Conservation (phyloP, 1,140 invertebrate genomes). For the Meloidogyne hapla region DNA sequence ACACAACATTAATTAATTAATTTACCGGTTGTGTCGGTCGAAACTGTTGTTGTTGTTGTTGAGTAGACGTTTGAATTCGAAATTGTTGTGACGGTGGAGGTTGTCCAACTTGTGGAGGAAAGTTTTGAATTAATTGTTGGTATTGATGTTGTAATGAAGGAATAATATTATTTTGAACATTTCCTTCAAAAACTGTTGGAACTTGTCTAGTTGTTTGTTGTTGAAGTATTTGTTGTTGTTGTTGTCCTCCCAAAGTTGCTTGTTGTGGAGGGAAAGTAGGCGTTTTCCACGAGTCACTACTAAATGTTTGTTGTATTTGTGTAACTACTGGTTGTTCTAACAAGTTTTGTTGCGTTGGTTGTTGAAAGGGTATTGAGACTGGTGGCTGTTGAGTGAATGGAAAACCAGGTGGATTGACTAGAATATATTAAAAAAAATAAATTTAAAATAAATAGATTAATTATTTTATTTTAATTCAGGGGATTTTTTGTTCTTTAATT, state of each 20-base stretch:
- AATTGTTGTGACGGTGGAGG: constrained; percentile 1
- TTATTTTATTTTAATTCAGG: neutral
- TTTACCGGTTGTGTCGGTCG: neutral
- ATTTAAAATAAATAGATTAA: neutral
- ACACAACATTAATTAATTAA: neutral
- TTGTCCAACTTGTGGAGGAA: neutral
- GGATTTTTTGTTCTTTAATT: too few species aligned
- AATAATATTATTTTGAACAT: neutral
- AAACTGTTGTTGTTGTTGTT: constrained; percentile 1
- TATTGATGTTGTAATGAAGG: constrained; percentile 4
- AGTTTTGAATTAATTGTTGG: neutral
- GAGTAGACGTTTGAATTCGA: neutral
- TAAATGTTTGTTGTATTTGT: constrained; percentile 28
- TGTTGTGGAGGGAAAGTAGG: constrained; percentile 3
- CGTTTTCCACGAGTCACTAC: constrained; percentile 21
- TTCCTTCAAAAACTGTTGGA: constrained; percentile 3
- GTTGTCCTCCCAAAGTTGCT: too few species aligned
- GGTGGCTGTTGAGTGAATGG: constrained; percentile 1
- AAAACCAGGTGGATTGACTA: neutral
- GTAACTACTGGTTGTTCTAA: constrained; percentile 7
- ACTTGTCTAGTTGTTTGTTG: constrained; percentile 11
- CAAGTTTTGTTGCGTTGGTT: neutral
- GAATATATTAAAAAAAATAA: neutral
- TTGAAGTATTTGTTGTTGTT: neutral
- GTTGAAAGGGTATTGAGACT: neutral